Evolutionary conservation across 2,113 vertebrate species (phyloP).

Genomic region (Microtus richardsoni): DNA sequence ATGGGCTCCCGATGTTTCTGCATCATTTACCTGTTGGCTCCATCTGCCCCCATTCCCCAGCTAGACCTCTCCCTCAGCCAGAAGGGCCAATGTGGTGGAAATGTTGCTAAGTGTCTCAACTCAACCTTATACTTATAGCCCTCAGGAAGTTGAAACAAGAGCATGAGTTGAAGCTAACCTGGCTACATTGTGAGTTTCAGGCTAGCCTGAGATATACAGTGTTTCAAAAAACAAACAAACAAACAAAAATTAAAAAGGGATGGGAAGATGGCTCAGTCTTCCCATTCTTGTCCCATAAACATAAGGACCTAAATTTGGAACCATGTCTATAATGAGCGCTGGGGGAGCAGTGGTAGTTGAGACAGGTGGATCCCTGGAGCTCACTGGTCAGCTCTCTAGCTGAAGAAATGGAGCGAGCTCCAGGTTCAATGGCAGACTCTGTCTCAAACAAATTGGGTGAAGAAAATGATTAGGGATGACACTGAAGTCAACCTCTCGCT

Average conservation of each 20-base stretch:
- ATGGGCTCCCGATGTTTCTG: background rate
- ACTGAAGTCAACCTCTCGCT: background rate
- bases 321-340: background rate
- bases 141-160: background rate
- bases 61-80: background rate
- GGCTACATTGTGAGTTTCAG: background rate
- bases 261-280: no score
- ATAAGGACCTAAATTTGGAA: background rate
- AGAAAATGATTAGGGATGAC: background rate
- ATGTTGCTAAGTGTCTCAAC: background rate
- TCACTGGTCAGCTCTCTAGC: background rate
- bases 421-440: background rate
- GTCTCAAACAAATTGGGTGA: background rate
- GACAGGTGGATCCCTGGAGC: background rate
- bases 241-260: background rate
- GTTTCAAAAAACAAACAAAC: background rate
- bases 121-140: background rate
- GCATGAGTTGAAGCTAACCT: background rate
- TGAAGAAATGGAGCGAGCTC: background rate
- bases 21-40: background rate
- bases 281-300: background rate
- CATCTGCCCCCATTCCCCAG: background rate
- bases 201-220: background rate
- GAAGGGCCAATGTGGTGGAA: background rate
- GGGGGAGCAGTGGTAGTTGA: background rate